phyloP scores from a whole-genome alignment of 2,888 invertebrate genomes.

The Pheosia gnoma region DNA sequence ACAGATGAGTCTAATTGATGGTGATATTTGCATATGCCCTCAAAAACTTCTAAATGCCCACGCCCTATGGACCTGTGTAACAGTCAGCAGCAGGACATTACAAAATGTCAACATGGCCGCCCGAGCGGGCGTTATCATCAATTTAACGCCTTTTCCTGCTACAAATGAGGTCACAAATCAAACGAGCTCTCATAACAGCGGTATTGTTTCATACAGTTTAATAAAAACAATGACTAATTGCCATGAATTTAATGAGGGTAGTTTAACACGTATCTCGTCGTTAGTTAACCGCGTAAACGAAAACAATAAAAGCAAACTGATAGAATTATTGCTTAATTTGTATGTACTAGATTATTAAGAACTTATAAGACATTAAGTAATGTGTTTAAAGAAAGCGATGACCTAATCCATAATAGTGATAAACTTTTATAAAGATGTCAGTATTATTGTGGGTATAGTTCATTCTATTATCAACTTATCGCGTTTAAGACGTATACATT shows the following conservation, averaged over 20 bases:
- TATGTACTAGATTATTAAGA: too few relatives aligned
- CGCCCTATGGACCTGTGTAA: conserved; percentile 31
- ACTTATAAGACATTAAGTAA: background rate
- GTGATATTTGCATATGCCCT: background rate
- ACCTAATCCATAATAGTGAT: conserved; percentile 16
- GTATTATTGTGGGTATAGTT: conserved; percentile 44
- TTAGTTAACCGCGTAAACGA: background rate
- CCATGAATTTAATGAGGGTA: conserved; percentile 35
- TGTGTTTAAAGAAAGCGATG: conserved; percentile 16
- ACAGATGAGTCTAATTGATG: background rate
- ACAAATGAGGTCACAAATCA: conserved; percentile 80
- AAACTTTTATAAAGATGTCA: conserved; percentile 12
- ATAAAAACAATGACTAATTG: conserved; percentile 22
- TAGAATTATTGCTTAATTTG: background rate
- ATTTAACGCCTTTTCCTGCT: conserved; percentile 80
- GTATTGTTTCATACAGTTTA: conserved; percentile 35
- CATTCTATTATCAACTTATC: conserved; percentile 6
- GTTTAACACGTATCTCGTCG: conserved; percentile 10
- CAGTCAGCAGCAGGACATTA: conserved; percentile 34
- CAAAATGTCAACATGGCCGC: conserved; percentile 59
- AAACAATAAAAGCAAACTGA: background rate
- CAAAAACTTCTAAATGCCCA: conserved; percentile 18
- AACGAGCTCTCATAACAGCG: conserved; percentile 55
- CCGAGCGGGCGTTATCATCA: conserved; percentile 68
- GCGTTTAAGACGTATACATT: background rate